These are phyloP conservation scores for Myrmophylax atrothorax DNA, from an alignment of 2,113 vertebrate genomes.

Conservation along the genomic window DNA sequence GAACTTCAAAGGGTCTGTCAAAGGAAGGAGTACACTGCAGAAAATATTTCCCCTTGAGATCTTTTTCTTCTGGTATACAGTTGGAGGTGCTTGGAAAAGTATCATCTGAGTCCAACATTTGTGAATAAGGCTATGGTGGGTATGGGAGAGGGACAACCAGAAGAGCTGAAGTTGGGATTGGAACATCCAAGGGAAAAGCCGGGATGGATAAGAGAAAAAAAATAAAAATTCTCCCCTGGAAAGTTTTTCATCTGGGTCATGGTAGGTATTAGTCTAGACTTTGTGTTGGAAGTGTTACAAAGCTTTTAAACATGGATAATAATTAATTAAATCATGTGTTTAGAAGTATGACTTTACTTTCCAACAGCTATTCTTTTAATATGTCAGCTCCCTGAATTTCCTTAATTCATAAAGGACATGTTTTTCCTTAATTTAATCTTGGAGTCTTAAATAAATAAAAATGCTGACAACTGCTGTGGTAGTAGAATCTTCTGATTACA, in stretches of 20 bases:
- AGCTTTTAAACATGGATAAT: neutral
- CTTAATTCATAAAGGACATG: neutral
- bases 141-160: neutral
- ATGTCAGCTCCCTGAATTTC: neutral
- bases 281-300: neutral
- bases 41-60: neutral
- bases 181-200: fast-evolving
- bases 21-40: neutral
- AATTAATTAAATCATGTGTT: neutral
- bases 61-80: neutral
- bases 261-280: neutral
- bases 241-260: neutral
- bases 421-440: neutral
- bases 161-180: neutral
- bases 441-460: neutral
- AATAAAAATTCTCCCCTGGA: neutral
- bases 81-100: neutral
- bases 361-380: neutral
- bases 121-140: neutral
- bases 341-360: neutral
- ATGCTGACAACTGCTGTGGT: neutral
- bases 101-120: neutral
- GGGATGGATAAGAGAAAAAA: neutral
- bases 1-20: neutral
- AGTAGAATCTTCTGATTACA: neutral